Evolutionary conservation across 2,113 vertebrate species (phyloP).

Genomic region (Dolichotis patagonum): DNA sequence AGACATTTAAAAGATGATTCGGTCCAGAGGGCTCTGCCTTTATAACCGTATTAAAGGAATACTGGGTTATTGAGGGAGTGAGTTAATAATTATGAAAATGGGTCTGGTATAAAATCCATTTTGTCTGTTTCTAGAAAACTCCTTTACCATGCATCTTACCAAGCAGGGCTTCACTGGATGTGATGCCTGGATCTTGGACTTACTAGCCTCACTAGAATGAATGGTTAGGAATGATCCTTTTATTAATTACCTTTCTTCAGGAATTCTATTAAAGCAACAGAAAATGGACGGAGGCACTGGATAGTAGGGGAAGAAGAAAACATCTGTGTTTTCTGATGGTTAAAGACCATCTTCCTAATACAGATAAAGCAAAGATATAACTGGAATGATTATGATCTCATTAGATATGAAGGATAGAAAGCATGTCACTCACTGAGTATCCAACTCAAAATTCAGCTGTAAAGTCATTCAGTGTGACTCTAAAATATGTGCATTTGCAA

Average conservation of each 20-base stretch:
- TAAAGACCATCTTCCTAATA: not conserved
- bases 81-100: not conserved
- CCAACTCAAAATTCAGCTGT: constrained; percentile 6
- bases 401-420: not conserved
- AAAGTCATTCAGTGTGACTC: not conserved
- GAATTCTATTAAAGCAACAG: not conserved
- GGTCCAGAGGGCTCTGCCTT: not conserved
- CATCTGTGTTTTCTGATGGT: not conserved
- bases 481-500: not conserved
- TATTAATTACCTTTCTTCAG: not conserved
- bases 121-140: not conserved
- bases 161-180: not conserved
- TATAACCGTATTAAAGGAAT: not conserved
- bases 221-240: not conserved
- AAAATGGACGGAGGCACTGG: not conserved
- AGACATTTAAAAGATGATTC: not conserved
- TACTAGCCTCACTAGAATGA: not conserved
- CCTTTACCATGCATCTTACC: fast-evolving
- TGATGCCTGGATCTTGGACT: not conserved
- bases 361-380: not conserved
- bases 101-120: not conserved
- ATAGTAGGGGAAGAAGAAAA: not conserved
- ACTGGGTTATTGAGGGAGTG: not conserved
- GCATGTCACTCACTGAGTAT: not conserved
- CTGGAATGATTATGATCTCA: not conserved